Conservation (phyloP, 30 jellyfish, hydroid and myxozoan species). For the Pelagia noctiluca region DNA sequence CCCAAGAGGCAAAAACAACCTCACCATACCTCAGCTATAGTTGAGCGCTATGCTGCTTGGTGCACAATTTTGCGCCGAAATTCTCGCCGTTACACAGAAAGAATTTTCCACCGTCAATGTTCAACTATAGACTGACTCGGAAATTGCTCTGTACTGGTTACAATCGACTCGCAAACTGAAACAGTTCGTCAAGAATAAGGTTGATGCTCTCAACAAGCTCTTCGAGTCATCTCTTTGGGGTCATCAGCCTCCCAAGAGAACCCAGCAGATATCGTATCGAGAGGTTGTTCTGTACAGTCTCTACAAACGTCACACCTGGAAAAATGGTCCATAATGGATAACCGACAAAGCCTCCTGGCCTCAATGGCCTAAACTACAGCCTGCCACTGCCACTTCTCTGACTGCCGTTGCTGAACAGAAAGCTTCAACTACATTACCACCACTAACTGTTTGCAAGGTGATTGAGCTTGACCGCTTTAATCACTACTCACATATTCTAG, state of each 20-base stretch:
- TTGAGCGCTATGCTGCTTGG: slow-evolving; percentile 48
- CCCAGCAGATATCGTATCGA: not conserved
- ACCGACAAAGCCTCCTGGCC: slow-evolving; percentile 37
- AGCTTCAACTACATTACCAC: not conserved
- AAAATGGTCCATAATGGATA: slow-evolving; percentile 27
- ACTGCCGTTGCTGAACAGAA: slow-evolving; percentile 34
- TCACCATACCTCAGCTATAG: slow-evolving; percentile 22
- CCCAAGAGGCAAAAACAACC: slow-evolving; percentile 12
- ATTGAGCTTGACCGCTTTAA: no score
- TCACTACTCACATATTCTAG: no score
- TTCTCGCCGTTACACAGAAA: not conserved
- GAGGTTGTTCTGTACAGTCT: not conserved
- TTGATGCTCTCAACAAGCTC: slow-evolving; percentile 11
- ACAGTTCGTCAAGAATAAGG: slow-evolving; percentile 35
- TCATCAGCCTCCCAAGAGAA: slow-evolving; percentile 31
- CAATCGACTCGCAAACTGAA: slow-evolving; percentile 27
- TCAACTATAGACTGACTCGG: slow-evolving; percentile 55
- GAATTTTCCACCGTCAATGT: slow-evolving; percentile 13
- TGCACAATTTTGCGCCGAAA: slow-evolving; percentile 29
- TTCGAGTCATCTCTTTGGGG: slow-evolving; percentile 46
- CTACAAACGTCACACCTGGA: slow-evolving; percentile 28
- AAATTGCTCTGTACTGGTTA: slow-evolving; percentile 35
- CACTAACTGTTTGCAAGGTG: not conserved
- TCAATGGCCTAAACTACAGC: slow-evolving; percentile 46
- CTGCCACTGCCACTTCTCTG: slow-evolving; percentile 6